Evolutionary conservation across 2,797 vertebrate species (phyloP).

Genomic region (Salarias fasciatus): DNA sequence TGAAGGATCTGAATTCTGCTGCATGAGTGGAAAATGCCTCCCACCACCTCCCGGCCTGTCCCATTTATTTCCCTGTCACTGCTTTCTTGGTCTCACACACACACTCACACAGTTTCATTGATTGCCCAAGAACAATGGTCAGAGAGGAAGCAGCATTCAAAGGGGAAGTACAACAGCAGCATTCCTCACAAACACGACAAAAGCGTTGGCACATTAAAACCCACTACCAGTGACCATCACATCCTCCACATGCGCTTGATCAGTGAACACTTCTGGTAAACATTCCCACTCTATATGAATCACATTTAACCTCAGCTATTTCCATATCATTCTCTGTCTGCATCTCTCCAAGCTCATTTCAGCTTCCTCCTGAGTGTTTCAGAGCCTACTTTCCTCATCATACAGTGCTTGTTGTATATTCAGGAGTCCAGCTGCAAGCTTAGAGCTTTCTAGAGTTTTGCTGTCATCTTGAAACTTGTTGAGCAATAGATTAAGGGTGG

Average conservation of each 20-base stretch:
- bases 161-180: slow-evolving; percentile 55
- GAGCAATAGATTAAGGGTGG: slow-evolving; percentile 16
- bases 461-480: background rate
- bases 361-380: background rate
- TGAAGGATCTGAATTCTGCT: slow-evolving; percentile 24
- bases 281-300: background rate
- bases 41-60: slow-evolving; percentile 39
- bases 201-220: slow-evolving; percentile 27
- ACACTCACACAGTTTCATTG: slow-evolving; percentile 60
- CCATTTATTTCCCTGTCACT: slow-evolving; percentile 30
- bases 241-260: slow-evolving; percentile 9
- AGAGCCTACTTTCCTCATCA: background rate
- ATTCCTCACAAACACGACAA: slow-evolving; percentile 58
- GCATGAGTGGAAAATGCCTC: slow-evolving; percentile 11
- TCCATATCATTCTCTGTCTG: background rate
- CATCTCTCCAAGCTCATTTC: background rate
- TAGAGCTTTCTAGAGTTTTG: background rate
- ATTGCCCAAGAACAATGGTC: slow-evolving; percentile 77
- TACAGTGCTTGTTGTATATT: background rate
- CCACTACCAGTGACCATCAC: slow-evolving; percentile 14
- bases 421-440: background rate
- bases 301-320: slow-evolving; percentile 14
- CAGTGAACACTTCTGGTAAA: slow-evolving; percentile 2
- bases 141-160: slow-evolving; percentile 63
- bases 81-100: slow-evolving; percentile 14